Percentiles rank a stretch among this genome's conserved stretches.
These are phyloP conservation scores for Amiota communis DNA, from an alignment of 2,888 invertebrate species.

Conservation along the genomic window DNA sequence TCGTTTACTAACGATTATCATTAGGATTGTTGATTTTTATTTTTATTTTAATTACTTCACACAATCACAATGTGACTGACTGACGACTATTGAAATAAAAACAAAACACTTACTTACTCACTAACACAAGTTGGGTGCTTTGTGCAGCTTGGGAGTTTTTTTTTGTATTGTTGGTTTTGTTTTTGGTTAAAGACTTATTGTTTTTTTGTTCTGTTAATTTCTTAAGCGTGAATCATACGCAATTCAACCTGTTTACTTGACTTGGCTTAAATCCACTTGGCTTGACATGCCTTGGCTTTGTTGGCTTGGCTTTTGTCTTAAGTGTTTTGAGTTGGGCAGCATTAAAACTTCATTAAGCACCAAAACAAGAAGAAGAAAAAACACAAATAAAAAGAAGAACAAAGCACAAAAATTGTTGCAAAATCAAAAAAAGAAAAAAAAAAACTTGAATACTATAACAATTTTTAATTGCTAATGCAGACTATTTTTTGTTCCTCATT, in stretches of 20 bases:
- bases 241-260: constrained; percentile 16
- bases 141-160: neutral
- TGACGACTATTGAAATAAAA: too few species aligned
- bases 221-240: constrained; percentile 17
- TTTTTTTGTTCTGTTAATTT: neutral
- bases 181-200: neutral
- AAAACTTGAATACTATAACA: constrained; percentile 8
- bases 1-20: too few species aligned
- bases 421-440: neutral
- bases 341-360: constrained; percentile 27
- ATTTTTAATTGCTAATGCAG: constrained; percentile 28
- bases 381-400: constrained; percentile 2
- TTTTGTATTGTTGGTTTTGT: neutral
- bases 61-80: neutral
- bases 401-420: constrained; percentile 18
- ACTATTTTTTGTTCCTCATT: neutral
- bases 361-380: neutral
- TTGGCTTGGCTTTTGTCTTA: too few species aligned
- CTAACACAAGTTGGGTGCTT: neutral
- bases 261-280: neutral
- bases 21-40: too few species aligned
- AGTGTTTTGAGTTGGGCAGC: neutral
- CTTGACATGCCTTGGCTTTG: too few species aligned
- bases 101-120: too few species aligned
- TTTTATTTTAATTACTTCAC: neutral